Percentiles rank a stretch among this genome's conserved stretches.
Evolutionary conservation across 1,140 invertebrate genomes (phyloP).

Genomic region (Halesus radiatus): DNA sequence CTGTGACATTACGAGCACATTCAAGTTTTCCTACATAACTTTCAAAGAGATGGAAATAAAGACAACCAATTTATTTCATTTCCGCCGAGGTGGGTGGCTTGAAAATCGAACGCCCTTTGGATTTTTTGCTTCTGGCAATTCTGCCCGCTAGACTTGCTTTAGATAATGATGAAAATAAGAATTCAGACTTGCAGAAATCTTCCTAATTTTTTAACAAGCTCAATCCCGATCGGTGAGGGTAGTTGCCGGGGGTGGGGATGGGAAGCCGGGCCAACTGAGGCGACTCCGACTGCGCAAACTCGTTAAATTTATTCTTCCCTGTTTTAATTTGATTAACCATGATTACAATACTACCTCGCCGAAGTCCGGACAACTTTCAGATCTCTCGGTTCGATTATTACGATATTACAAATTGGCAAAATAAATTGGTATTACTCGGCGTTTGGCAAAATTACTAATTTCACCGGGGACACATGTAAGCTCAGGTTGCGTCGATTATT

Average conservation of each 20-base stretch:
- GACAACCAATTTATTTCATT: not conserved
- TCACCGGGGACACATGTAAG: too few relatives aligned
- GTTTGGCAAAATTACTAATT: too few relatives aligned
- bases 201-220: conserved; percentile 45
- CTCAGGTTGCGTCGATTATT: too few relatives aligned
- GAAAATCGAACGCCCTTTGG: conserved; percentile 33
- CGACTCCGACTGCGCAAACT: not conserved
- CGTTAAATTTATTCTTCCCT: conserved; percentile 27
- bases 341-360: conserved; percentile 3
- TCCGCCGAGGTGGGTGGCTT: not conserved
- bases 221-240: not conserved
- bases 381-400: conserved; percentile 15
- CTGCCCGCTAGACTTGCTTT: conserved; percentile 18
- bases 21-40: not conserved
- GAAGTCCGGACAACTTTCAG: not conserved
- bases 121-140: conserved; percentile 42
- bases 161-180: conserved; percentile 44
- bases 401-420: conserved; percentile 12
- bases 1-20: not conserved
- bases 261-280: not conserved
- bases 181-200: conserved; percentile 26
- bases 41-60: not conserved
- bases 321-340: conserved; percentile 37
- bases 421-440: not conserved
- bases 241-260: not conserved